A percentile compares a stretch with the other conserved stretches of the same genome.
phyloP scores from a whole-genome alignment of 1,140 invertebrate genomes.

The Aphis gossypii region DNA sequence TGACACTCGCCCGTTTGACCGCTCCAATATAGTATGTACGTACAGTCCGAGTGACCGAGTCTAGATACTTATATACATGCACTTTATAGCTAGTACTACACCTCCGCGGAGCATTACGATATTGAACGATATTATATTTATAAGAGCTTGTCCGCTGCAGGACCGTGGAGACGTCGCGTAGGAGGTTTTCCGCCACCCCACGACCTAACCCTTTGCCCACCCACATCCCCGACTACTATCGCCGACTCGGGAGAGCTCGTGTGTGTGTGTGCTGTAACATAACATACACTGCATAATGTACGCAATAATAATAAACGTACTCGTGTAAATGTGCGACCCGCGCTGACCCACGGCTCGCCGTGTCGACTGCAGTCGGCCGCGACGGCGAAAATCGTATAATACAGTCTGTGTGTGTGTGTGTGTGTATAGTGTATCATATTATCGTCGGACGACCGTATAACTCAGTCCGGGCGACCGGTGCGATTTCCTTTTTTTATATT shows the following conservation, averaged over 20 bases:
- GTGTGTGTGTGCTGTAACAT: not conserved
- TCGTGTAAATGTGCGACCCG: slow-evolving; percentile 52
- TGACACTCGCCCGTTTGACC: no score
- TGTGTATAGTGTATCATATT: not conserved
- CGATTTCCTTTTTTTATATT: not conserved
- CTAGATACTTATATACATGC: not conserved
- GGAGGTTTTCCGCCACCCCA: not conserved
- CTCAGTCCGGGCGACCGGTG: not conserved
- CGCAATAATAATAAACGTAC: slow-evolving; percentile 49
- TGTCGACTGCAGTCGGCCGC: slow-evolving; percentile 22
- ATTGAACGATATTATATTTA: not conserved
- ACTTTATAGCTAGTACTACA: not conserved
- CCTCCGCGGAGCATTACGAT: not conserved
- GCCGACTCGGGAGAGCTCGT: not conserved
- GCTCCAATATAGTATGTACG: no score
- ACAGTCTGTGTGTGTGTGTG: not conserved
- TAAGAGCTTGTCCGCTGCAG: not conserved
- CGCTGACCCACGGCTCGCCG: not conserved
- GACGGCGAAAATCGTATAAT: not conserved
- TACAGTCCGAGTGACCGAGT: no score
- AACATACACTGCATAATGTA: not conserved
- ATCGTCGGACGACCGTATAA: slow-evolving; percentile 28
- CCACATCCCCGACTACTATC: not conserved
- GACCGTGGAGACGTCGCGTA: not conserved
- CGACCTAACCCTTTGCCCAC: not conserved